Evolutionary conservation across 2,888 invertebrate species (phyloP), one percentile per base, ranked within the genome.

Genomic region (Lasiommata megera): DNA sequence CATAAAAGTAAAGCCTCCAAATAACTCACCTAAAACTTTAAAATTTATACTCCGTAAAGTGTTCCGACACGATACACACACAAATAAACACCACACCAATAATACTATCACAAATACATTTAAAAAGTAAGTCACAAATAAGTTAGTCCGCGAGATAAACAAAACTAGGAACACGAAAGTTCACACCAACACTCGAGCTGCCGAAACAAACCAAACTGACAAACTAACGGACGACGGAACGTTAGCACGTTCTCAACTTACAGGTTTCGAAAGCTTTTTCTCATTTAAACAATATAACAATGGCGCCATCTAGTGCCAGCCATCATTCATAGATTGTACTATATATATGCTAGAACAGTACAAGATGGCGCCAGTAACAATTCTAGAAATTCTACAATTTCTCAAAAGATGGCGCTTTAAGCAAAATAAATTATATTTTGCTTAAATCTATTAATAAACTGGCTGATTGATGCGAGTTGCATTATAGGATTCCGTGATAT

Each of bases 61-160:
- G 56, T 68, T 67, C 69, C 64, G 65, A 70, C 67, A 63, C 60
- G 51, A 67, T 67, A 62, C 76, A 74, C 67, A 69, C 75, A 71
- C 67, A 62, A 18, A 69, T 67, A 73, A 79, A 70, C 79, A 71
- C 68, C 67, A 67, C 77, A 74, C 76, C 69, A 67, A 63, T 64
- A 72, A 34, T 71, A 54, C 70, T 74, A 77, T 66, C 70, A 78
- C 73, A 69, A 65, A 67, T 70, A 61, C 75, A 77, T 79, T 69
- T 60, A 38, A 65, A 75, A 77, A 79, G 73, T 78, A 74, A 68
- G 67, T 77, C 62, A 73, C 67, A 74, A 77, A 73, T 78, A 83
- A 86, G 83, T 84, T 86, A 76, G 73, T 76, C 67, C 88, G 87
- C 82, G 87, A 82, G 79, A 79, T 80, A 57, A 69, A 74, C 68